Evolutionary conservation across 92 coral and sea anemone genomes (phyloP).

Genomic region (Bergia puertoricense): DNA sequence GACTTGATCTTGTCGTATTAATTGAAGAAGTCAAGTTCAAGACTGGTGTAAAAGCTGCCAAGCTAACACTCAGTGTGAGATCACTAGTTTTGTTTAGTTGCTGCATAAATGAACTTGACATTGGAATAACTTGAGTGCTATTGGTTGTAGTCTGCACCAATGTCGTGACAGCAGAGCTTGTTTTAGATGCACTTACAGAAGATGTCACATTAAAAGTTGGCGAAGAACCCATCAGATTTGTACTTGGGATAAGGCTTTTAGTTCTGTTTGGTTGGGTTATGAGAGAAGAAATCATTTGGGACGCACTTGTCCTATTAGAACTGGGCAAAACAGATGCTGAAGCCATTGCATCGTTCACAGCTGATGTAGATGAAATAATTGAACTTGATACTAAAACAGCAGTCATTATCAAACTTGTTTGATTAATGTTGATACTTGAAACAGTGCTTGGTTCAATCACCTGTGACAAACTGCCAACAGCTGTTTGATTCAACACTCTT

Average conservation of each 20-base stretch:
- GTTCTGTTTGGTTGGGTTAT: conserved; percentile 10
- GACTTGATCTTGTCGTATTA: not conserved
- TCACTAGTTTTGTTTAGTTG: not conserved
- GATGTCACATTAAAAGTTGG: not conserved
- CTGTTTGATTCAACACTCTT: not conserved
- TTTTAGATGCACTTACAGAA: not conserved
- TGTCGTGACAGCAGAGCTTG: conserved; percentile 12
- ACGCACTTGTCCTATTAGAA: not conserved
- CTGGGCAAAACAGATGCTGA: not conserved
- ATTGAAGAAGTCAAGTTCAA: conserved; percentile 8
- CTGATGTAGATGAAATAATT: not conserved
- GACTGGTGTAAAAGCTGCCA: not conserved
- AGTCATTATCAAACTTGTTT: conserved; percentile 6
- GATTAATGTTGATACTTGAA: not conserved
- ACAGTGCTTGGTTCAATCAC: conserved; percentile 6
- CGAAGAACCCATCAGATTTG: not conserved
- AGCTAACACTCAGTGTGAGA: not conserved
- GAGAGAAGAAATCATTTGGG: conserved; percentile 9
- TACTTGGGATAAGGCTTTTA: conserved; percentile 18
- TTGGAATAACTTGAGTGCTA: conserved; percentile 3
- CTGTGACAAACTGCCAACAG: not conserved
- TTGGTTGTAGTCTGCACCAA: conserved; percentile 7
- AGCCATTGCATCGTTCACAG: not conserved
- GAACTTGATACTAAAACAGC: not conserved
- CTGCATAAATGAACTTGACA: not conserved